Conservation (phyloP, 2,113 vertebrate genomes). For the Acrocephalus kingi region DNA sequence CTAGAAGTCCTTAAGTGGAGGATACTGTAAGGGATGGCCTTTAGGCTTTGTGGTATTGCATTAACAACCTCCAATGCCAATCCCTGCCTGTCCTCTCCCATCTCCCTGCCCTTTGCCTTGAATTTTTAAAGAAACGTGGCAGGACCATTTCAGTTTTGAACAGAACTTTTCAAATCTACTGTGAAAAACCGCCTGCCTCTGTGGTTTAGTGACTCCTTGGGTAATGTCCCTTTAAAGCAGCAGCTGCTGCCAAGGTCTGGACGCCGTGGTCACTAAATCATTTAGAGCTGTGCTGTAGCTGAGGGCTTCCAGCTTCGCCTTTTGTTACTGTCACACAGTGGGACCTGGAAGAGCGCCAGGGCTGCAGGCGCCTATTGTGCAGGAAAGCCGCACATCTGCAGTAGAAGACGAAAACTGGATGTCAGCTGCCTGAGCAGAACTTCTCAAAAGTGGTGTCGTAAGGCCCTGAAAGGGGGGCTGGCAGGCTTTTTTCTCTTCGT, state of each 20-base stretch:
- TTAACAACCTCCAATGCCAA: fast-evolving
- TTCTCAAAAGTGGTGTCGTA: slow-evolving; percentile 43
- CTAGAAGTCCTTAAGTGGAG: neutral
- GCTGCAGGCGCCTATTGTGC: slow-evolving; percentile 65
- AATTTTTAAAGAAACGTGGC: neutral
- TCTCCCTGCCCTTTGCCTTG: neutral
- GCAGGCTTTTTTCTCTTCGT: neutral
- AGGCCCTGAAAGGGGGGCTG: slow-evolving; percentile 16
- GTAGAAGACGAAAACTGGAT: slow-evolving; percentile 24
- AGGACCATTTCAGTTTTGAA: neutral
- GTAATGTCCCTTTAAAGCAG: slow-evolving; percentile 55
- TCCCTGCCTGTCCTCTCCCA: neutral
- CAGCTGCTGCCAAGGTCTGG: slow-evolving; percentile 67
- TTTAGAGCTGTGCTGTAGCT: slow-evolving; percentile 55
- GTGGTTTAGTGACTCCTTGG: slow-evolving; percentile 15
- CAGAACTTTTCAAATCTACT: neutral
- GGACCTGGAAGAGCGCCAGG: slow-evolving; percentile 63
- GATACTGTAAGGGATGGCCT: neutral
- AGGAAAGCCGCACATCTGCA: slow-evolving; percentile 64
- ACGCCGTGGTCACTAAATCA: slow-evolving; percentile 68
- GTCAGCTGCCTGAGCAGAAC: slow-evolving; percentile 64
- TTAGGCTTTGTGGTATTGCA: neutral
- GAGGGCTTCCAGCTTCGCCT: slow-evolving; percentile 64
- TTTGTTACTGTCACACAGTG: slow-evolving; percentile 71
- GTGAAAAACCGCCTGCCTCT: neutral